phyloP scores from a whole-genome alignment of 2,888 invertebrate species.

The Pristionchus fissidentatus region DNA sequence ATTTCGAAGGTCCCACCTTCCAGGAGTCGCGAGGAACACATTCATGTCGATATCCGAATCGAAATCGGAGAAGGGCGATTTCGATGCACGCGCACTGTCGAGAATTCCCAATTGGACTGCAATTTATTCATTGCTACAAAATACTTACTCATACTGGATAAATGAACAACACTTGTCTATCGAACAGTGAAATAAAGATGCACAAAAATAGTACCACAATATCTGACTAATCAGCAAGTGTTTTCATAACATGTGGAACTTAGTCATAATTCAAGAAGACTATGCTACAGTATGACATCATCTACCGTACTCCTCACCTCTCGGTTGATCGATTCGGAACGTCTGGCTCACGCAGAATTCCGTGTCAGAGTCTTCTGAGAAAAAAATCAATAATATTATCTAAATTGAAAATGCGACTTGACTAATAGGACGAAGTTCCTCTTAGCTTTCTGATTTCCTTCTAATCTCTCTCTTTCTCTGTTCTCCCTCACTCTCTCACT shows the following conservation, averaged over 20 bases:
- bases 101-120: slow-evolving; percentile 37
- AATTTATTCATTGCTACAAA: too few species aligned
- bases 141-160: too few species aligned
- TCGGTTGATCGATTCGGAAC: slow-evolving; percentile 58
- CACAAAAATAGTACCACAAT: too few species aligned
- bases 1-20: background rate
- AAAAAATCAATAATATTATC: background rate
- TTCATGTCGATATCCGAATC: slow-evolving; percentile 42
- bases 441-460: background rate
- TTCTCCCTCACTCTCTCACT: background rate
- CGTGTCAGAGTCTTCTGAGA: slow-evolving; percentile 54
- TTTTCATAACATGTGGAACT: too few species aligned
- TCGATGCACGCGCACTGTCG: slow-evolving; percentile 10
- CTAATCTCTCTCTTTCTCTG: background rate
- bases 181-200: background rate
- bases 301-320: background rate
- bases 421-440: background rate
- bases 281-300: background rate
- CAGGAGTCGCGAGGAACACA: slow-evolving; percentile 16
- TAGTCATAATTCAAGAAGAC: background rate
- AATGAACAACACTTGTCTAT: background rate
- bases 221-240: too few species aligned
- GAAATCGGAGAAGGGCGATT: slow-evolving; percentile 20
- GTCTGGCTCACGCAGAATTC: slow-evolving; percentile 63
- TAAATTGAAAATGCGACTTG: background rate